phyloP scores from a whole-genome alignment of 2,888 invertebrate species.

The Eupithecia abbreviata region DNA sequence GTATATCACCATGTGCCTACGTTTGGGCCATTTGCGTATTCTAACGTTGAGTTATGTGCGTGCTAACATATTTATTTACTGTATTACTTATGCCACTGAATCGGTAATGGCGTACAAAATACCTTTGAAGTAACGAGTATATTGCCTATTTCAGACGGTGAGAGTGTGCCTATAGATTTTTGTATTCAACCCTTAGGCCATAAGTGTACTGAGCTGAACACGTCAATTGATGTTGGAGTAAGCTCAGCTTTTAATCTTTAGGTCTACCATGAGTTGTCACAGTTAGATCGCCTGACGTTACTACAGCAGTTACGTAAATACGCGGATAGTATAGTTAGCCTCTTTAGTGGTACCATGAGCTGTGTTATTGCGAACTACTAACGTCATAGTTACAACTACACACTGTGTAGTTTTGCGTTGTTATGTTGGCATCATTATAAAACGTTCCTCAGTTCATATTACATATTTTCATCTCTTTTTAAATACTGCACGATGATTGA shows the following conservation, averaged over 20 bases:
- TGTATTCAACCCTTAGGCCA: neutral
- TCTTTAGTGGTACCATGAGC: too few species aligned
- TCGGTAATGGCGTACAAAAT: conserved; percentile 37
- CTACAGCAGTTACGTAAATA: too few species aligned
- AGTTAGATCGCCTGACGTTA: too few species aligned
- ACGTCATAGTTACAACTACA: too few species aligned
- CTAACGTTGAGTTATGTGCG: conserved; percentile 37
- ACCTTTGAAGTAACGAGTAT: conserved; percentile 28
- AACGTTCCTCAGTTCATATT: too few species aligned
- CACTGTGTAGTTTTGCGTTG: too few species aligned
- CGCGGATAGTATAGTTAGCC: too few species aligned
- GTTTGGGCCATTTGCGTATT: conserved; percentile 42
- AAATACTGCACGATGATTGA: too few species aligned
- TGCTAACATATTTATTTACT: conserved; percentile 46
- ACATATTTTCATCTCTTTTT: too few species aligned
- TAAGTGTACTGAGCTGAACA: neutral
- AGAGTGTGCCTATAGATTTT: neutral
- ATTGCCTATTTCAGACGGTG: neutral
- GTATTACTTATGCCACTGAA: conserved; percentile 39
- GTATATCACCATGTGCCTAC: conserved; percentile 40
- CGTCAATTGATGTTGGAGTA: conserved; percentile 4
- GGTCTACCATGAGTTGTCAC: too few species aligned
- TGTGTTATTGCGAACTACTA: too few species aligned
- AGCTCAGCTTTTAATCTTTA: neutral
- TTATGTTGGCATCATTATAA: too few species aligned